These are phyloP conservation scores for Rhingia rostrata DNA, from an alignment of 2,888 invertebrate species.

Conservation along the genomic window DNA sequence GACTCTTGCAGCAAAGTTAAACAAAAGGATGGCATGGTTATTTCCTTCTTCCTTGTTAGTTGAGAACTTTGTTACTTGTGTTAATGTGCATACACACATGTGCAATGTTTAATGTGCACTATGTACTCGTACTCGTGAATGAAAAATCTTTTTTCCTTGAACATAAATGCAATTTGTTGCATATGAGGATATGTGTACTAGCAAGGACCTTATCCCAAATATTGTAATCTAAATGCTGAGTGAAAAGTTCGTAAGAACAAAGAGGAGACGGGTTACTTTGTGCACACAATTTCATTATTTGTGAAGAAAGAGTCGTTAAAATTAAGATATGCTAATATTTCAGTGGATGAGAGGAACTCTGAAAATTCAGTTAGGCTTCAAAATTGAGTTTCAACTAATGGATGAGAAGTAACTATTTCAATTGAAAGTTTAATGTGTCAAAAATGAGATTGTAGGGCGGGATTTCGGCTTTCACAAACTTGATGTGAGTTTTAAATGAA, in stretches of 20 bases:
- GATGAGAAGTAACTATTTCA: too few species aligned
- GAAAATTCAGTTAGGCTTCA: too few species aligned
- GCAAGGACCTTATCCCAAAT: slow-evolving; percentile 54
- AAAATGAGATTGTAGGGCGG: too few species aligned
- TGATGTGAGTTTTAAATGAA: too few species aligned
- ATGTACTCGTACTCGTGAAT: not conserved
- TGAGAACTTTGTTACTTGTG: slow-evolving; percentile 65
- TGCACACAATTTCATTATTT: slow-evolving; percentile 63
- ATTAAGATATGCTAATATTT: slow-evolving; percentile 70
- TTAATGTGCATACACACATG: slow-evolving; percentile 33
- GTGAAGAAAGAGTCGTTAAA: slow-evolving; percentile 69
- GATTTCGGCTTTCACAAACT: too few species aligned
- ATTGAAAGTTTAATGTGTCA: too few species aligned
- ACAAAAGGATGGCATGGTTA: slow-evolving; percentile 36
- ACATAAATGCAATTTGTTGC: slow-evolving; percentile 3
- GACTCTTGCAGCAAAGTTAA: slow-evolving; percentile 49
- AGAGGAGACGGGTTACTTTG: slow-evolving; percentile 3
- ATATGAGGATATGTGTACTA: slow-evolving; percentile 32
- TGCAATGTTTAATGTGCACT: slow-evolving; percentile 33
- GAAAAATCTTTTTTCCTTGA: not conserved
- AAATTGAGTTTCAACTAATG: too few species aligned
- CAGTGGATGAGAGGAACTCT: too few species aligned
- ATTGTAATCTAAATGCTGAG: slow-evolving; percentile 58
- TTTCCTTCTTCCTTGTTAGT: slow-evolving; percentile 30
- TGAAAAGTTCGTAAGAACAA: slow-evolving; percentile 41